phyloP scores from a whole-genome alignment of 2,888 invertebrate genomes.

The Melipona bicolor region DNA sequence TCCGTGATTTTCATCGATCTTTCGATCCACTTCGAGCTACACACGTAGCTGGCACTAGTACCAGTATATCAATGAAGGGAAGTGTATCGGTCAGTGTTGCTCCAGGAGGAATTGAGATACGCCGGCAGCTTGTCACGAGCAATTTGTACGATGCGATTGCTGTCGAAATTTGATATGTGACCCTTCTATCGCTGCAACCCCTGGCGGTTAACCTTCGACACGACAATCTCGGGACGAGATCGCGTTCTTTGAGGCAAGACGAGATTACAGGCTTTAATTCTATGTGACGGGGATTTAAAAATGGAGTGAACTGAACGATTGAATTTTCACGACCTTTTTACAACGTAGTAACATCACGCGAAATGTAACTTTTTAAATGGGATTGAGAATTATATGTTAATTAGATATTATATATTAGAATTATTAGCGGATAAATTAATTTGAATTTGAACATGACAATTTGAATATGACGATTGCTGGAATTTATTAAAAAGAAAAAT shows the following conservation, averaged over 20 bases:
- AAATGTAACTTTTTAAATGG: background rate
- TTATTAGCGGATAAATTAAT: too few relatives aligned
- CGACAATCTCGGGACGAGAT: background rate
- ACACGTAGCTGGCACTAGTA: too few relatives aligned
- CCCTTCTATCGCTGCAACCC: background rate
- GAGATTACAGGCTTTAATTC: background rate
- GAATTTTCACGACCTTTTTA: background rate
- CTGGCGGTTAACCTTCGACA: conserved; percentile 1
- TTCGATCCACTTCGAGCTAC: background rate
- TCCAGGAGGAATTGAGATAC: conserved; percentile 17
- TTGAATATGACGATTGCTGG: too few relatives aligned
- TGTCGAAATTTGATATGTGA: conserved; percentile 19
- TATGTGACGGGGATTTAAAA: background rate
- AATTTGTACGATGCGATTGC: conserved; percentile 16
- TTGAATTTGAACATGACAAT: too few relatives aligned
- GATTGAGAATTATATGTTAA: too few relatives aligned
- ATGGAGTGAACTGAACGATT: background rate
- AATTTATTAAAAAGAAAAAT: too few relatives aligned
- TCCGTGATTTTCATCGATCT: background rate
- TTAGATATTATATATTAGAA: too few relatives aligned
- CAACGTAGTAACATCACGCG: background rate
- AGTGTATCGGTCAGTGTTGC: conserved; percentile 24
- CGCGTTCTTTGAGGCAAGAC: background rate
- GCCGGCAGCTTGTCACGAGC: conserved; percentile 20
- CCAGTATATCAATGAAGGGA: conserved; percentile 17